These are phyloP conservation scores for Tetanocera ferruginea DNA, from an alignment of 2,888 invertebrate species.

Conservation along the genomic window DNA sequence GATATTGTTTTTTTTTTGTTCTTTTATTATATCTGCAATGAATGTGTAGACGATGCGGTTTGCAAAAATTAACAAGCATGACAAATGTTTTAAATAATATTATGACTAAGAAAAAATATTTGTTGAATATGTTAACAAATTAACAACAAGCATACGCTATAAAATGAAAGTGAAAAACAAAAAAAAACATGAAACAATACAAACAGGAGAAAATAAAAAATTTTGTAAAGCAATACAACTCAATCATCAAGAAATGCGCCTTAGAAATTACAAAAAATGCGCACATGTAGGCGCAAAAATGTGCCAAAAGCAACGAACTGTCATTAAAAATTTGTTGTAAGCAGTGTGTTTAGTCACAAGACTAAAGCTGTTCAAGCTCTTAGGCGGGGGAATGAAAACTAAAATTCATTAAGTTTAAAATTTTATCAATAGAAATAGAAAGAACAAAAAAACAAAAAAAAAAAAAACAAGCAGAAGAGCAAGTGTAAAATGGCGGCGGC, in stretches of 20 bases:
- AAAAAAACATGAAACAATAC: background rate
- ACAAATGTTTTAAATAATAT: background rate
- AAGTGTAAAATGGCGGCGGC: slow-evolving; percentile 36
- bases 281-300: slow-evolving; percentile 3
- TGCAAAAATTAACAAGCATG: background rate
- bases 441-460: background rate
- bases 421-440: background rate
- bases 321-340: background rate
- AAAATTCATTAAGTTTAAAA: slow-evolving; percentile 7
- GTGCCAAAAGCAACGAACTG: background rate
- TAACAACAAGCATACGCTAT: background rate
- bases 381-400: background rate
- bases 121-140: background rate
- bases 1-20: no score
- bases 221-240: no score
- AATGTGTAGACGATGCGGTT: background rate
- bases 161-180: background rate
- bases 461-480: background rate
- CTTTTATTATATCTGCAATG: background rate
- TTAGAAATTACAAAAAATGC: background rate
- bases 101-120: background rate
- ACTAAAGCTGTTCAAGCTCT: background rate
- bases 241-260: background rate
- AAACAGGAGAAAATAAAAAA: background rate
- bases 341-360: background rate